These are phyloP conservation scores for Pseudois nayaur DNA, from an alignment of 2,113 vertebrate genomes.

Conservation along the genomic window DNA sequence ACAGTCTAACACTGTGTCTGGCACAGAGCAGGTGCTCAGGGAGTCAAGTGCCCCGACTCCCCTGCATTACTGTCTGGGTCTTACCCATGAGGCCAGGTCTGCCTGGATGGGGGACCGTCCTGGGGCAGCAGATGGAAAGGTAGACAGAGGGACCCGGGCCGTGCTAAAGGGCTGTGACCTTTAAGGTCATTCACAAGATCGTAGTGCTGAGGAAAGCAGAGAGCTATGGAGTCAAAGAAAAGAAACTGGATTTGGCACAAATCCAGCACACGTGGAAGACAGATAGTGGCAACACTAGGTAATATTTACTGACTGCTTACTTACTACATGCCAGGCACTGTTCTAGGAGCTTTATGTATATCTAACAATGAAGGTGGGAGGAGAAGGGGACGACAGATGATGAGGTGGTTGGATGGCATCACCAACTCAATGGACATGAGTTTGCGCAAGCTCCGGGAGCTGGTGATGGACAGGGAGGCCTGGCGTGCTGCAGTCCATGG, in stretches of 20 bases:
- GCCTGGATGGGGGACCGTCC: not conserved
- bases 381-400: not conserved
- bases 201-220: accelerated
- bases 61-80: too few species aligned
- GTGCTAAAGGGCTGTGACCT: not conserved
- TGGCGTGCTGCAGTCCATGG: not conserved
- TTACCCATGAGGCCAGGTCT: not conserved
- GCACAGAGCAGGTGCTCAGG: not conserved
- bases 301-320: not conserved
- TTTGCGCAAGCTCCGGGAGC: not conserved
- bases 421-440: not conserved
- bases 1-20: too few species aligned
- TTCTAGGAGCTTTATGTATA: too few species aligned
- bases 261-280: not conserved
- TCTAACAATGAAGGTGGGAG: not conserved
- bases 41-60: not conserved
- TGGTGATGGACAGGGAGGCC: not conserved
- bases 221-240: not conserved
- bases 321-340: not conserved
- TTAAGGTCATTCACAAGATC: not conserved
- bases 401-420: not conserved
- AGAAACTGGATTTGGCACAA: not conserved
- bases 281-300: not conserved
- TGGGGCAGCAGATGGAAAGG: not conserved
- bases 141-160: not conserved